Percentiles rank a stretch among this genome's conserved stretches.
These are phyloP conservation scores for Lerema accius DNA, from an alignment of 1,140 invertebrate genomes.

Conservation along the genomic window DNA sequence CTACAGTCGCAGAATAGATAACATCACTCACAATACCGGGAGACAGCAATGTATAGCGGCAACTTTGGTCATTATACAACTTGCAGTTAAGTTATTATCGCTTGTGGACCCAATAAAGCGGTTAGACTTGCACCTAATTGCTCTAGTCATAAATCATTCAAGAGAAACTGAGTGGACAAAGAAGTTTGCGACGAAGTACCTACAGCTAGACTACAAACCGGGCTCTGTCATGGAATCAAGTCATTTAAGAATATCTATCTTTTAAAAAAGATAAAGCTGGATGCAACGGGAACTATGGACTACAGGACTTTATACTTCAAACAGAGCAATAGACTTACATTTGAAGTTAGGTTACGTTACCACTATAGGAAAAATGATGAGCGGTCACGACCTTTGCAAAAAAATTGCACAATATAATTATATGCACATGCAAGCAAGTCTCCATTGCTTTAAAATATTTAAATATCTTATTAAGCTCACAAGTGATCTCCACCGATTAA, in stretches of 20 bases:
- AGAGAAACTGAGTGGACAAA: conserved; percentile 15
- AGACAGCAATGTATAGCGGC: conserved; percentile 20
- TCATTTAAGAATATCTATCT: too few relatives aligned
- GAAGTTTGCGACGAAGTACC: conserved; percentile 2
- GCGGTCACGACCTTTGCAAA: too few relatives aligned
- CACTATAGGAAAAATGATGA: too few relatives aligned
- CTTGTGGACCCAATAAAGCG: conserved; percentile 25
- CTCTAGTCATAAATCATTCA: conserved; percentile 2
- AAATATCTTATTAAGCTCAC: conserved; percentile 2
- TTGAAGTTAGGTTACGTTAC: too few relatives aligned
- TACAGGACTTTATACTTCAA: too few relatives aligned
- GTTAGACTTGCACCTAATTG: conserved; percentile 10
- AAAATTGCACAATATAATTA: too few relatives aligned
- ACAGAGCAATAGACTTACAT: too few relatives aligned
- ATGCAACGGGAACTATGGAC: too few relatives aligned
- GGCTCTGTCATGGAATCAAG: too few relatives aligned
- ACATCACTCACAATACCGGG: conserved; percentile 24
- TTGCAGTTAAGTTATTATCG: conserved; percentile 32
- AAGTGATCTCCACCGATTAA: background rate
- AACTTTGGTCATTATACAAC: conserved; percentile 39
- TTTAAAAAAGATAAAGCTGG: too few relatives aligned
- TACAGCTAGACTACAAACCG: too few relatives aligned
- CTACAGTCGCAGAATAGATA: conserved; percentile 20
- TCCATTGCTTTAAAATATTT: background rate
- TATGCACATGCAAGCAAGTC: too few relatives aligned